These are phyloP conservation scores for Drosophila fuyamai DNA, from an alignment of 1,140 invertebrate genomes.

Conservation along the genomic window DNA sequence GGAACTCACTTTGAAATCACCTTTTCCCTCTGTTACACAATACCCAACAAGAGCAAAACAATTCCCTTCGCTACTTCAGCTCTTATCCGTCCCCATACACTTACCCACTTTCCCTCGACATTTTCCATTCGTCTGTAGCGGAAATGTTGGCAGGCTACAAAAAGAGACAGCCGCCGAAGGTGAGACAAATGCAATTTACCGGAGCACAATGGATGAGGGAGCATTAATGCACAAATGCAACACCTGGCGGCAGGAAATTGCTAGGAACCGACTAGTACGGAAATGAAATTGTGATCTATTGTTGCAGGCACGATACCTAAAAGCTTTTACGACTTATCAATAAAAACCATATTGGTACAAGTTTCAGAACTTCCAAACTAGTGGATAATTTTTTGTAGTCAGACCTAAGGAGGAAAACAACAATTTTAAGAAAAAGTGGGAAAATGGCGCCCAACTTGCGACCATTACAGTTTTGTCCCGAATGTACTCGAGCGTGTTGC, in stretches of 20 bases:
- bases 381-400: not conserved
- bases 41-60: slow-evolving; percentile 13
- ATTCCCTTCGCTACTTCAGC: slow-evolving; percentile 15
- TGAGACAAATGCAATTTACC: slow-evolving; percentile 48
- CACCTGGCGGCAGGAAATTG: slow-evolving; percentile 48
- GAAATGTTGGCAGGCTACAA: slow-evolving; percentile 63
- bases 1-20: not conserved
- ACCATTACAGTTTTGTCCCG: too few species aligned
- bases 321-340: slow-evolving; percentile 4
- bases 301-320: slow-evolving; percentile 16
- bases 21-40: slow-evolving; percentile 9
- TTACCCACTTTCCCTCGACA: slow-evolving; percentile 20
- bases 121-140: slow-evolving; percentile 58
- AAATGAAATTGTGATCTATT: slow-evolving; percentile 44
- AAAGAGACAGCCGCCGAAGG: slow-evolving; percentile 16
- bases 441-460: not conserved
- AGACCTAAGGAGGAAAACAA: not conserved
- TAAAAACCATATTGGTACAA: not conserved
- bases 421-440: too few species aligned
- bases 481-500: not conserved
- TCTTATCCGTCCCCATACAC: slow-evolving; percentile 1
- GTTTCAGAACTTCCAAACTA: not conserved
- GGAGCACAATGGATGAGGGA: slow-evolving; percentile 31
- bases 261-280: slow-evolving; percentile 22
- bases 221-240: slow-evolving; percentile 40